Percentiles rank a stretch among this genome's conserved stretches.
Evolutionary conservation across 2,797 vertebrate genomes (phyloP).

Genomic region (Mus spretus): DNA sequence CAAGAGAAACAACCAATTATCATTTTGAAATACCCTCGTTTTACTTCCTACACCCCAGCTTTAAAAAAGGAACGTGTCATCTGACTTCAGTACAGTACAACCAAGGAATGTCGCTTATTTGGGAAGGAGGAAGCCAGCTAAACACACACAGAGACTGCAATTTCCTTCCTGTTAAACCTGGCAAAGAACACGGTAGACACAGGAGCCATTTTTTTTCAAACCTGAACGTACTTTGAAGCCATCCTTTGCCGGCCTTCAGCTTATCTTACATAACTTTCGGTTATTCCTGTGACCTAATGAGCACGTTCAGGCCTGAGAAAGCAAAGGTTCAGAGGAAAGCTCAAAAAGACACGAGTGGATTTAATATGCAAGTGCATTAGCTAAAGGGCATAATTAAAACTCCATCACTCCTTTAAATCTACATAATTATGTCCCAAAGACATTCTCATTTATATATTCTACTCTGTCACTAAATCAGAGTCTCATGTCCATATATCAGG

Average conservation of each 20-base stretch:
- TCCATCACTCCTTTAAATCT: constrained; percentile 86
- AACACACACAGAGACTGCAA: background rate
- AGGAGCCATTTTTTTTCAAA: constrained; percentile 38
- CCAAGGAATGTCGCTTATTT: background rate
- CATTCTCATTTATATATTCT: constrained; percentile 84
- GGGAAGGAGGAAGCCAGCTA: background rate
- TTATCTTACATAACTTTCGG: constrained; percentile 81
- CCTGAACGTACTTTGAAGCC: constrained; percentile 72
- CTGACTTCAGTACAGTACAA: constrained; percentile 37
- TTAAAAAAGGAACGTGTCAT: constrained; percentile 30
- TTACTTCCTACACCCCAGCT: constrained; percentile 52
- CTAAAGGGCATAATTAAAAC: constrained; percentile 87
- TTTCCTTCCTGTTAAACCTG: constrained; percentile 2
- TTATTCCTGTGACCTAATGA: constrained; percentile 74
- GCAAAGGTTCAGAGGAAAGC: constrained; percentile 82
- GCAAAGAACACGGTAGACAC: constrained; percentile 41
- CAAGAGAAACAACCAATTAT: constrained; percentile 37
- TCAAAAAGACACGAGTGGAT: constrained; percentile 78
- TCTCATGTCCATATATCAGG: constrained; percentile 73
- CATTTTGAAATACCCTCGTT: constrained; percentile 27
- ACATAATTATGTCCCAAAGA: constrained; percentile 87
- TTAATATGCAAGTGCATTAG: constrained; percentile 84
- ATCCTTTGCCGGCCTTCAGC: constrained; percentile 79
- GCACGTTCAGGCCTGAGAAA: constrained; percentile 82
- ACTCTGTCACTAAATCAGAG: constrained; percentile 76